Evolutionary conservation across 2,888 invertebrate species (phyloP), one percentile per base, ranked within the genome.

Genomic region (Notocelia uddmanniana): DNA sequence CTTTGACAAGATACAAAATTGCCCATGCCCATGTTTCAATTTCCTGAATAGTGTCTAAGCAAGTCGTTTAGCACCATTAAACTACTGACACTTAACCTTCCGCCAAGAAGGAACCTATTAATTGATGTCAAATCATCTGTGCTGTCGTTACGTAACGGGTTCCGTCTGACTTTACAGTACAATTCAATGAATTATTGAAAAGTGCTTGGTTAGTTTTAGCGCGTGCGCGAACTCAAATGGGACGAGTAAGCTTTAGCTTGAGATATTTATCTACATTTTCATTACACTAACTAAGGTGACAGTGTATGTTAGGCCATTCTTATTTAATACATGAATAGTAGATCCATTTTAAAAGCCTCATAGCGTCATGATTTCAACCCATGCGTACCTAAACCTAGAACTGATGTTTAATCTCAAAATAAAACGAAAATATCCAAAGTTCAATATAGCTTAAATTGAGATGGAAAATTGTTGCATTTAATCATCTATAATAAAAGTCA

Each of bases 81-180:
- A 34, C 19, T 3, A 6, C 31, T 13, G 54, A 54, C 9, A 23
- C 23, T 45, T 45, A 15, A 45, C 41, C 41, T 8, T 37, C 11
- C 21, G 23, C 23, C 45, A 60, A 37, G 59, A 18, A 8, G 13
- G 18, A 19, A 9, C 8, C 15, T 8, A 45, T 45, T 45, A 18
- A 5, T 60, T 45, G n/a, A 41, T 60, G 55, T 48, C 18, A 18
- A n/a, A 11, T 8, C 52, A 41, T 23, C 10, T 55, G 19, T 78
- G 73, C 78, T 77, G 73, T 73, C 81, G 19, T 75, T 81, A 80
- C 77, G 69, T 79, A 79, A 76, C 79, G 79, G 79, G 71, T 26
- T 72, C 71, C 72, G 69, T 72, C 78, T 80, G 79, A 79, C 79
- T 77, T 75, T 76, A 76, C 79, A 78, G 80, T 79, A 78, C 77